A percentile compares a stretch with the other conserved stretches of the same genome.
Evolutionary conservation across 2,888 invertebrate species (phyloP).

Genomic region (Encarsia formosa): DNA sequence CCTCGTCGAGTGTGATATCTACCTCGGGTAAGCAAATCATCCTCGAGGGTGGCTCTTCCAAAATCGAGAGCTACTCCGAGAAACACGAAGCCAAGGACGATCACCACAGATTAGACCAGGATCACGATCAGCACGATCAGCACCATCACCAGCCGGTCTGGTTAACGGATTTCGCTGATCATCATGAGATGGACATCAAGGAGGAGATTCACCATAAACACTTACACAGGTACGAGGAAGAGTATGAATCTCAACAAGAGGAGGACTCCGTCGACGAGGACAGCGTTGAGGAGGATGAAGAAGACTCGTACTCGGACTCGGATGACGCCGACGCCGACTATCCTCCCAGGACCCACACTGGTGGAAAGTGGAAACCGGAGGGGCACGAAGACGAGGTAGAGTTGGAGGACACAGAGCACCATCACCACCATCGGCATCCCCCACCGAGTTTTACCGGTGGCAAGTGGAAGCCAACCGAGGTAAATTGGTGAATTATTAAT

Average conservation of each 20-base stretch:
- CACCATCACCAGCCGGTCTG: slow-evolving; percentile 36
- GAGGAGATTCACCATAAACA: slow-evolving; percentile 15
- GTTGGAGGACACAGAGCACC: slow-evolving; percentile 31
- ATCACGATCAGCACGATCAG: background rate
- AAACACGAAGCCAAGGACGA: background rate
- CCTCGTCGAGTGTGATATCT: background rate
- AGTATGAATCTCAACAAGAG: slow-evolving; percentile 44
- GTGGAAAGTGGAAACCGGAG: slow-evolving; percentile 73
- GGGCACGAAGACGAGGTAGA: slow-evolving; percentile 46
- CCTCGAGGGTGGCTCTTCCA: background rate
- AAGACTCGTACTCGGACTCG: slow-evolving; percentile 57
- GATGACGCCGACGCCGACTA: slow-evolving; percentile 50
- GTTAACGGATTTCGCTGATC: slow-evolving; percentile 39
- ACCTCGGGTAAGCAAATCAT: background rate
- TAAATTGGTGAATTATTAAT: slow-evolving; percentile 3
- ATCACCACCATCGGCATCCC: slow-evolving; percentile 45
- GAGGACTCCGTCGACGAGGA: slow-evolving; percentile 44
- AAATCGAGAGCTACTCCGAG: background rate
- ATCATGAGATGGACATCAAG: slow-evolving; percentile 34
- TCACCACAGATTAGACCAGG: background rate
- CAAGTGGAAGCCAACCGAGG: slow-evolving; percentile 59
- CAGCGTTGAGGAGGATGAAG: slow-evolving; percentile 50
- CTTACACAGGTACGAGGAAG: slow-evolving; percentile 36
- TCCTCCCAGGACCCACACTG: slow-evolving; percentile 59
- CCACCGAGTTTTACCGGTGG: slow-evolving; percentile 59